Base-by-base conservation (phyloP, 1,140 invertebrate species). In the Hesperophylax magnus region DNA sequence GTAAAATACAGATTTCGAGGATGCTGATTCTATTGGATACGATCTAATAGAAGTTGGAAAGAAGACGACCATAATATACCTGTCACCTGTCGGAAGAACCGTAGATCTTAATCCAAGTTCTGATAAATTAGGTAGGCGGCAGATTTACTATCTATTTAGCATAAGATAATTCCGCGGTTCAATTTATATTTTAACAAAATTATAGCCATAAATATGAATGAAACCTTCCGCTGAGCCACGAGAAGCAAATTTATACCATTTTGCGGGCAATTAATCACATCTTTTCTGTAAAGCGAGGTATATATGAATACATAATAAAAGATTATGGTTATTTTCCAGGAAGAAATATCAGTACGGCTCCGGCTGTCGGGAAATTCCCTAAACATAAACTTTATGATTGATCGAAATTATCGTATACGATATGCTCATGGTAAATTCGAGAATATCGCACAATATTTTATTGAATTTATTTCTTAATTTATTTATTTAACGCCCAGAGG, bases 161-260 rank as follows among this genome's bases (percentile, higher is more conserved):
- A 39, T 39, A 18, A 60, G 22, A 60, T 60, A 60, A 60, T 60
- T 18, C 2, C 9, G 54, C 54, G 17, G 17, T 58, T 58, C 54
- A 58, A 58, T 39, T 39, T 39, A 8, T 58, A 58, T 60, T 60
- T 60, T 22, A 18, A 18, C 56, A 18, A 20, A 22, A 20, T 60
- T 60, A 60, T 9, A 20, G 15, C 18, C 56, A 60, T 60, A 20
- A 60, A 60, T 60, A 60, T 18, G 18, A 60, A 60, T 60, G 18
- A 22, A 18, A 60, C 17, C 14, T 9, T 60, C 56, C 56, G 56
- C 17, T 7, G 56, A 20, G 22, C 56, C 56, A n/a, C 14, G n/a
- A 60, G 22, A 22, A 60, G 22, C 56, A 60, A 60, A 18, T 60
- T 60, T 60, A 60, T 60, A 60, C 56, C 15, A 60, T 60, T 60